These are phyloP conservation scores for Drosophila truncata DNA, from an alignment of 1,140 invertebrate genomes.

Conservation along the genomic window DNA sequence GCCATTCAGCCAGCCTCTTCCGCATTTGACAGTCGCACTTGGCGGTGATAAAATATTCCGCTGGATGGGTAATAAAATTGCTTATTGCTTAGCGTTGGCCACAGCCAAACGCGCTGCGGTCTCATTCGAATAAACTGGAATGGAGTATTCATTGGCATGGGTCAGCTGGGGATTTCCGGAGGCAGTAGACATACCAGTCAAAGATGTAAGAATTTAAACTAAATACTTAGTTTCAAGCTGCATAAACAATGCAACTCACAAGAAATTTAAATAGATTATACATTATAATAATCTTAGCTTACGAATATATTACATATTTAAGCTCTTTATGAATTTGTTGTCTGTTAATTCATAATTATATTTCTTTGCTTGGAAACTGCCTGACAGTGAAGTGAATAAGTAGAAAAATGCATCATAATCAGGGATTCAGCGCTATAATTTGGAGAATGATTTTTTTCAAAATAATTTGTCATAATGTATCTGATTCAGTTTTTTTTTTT, in stretches of 20 bases:
- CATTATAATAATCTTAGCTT: not conserved
- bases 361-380: too few species aligned
- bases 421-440: not conserved
- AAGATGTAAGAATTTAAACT: not conserved
- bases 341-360: too few species aligned
- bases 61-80: conserved; percentile 73
- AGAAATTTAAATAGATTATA: not conserved
- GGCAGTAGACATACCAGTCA: not conserved
- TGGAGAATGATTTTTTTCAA: not conserved
- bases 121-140: conserved; percentile 11
- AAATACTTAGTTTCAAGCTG: not conserved
- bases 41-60: conserved; percentile 71
- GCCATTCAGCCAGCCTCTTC: conserved; percentile 14
- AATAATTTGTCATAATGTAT: not conserved
- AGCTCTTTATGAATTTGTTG: too few species aligned
- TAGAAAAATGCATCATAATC: too few species aligned
- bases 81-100: conserved; percentile 66
- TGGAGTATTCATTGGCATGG: conserved; percentile 29
- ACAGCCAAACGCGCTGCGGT: conserved; percentile 51
- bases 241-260: not conserved
- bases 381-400: too few species aligned
- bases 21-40: conserved; percentile 62
- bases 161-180: conserved; percentile 20
- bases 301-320: not conserved
- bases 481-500: not conserved